A percentile compares a stretch with the other conserved stretches of the same genome.
Evolutionary conservation across 1,140 invertebrate species (phyloP).

Genomic region (Pseudachorutes palmiensis): DNA sequence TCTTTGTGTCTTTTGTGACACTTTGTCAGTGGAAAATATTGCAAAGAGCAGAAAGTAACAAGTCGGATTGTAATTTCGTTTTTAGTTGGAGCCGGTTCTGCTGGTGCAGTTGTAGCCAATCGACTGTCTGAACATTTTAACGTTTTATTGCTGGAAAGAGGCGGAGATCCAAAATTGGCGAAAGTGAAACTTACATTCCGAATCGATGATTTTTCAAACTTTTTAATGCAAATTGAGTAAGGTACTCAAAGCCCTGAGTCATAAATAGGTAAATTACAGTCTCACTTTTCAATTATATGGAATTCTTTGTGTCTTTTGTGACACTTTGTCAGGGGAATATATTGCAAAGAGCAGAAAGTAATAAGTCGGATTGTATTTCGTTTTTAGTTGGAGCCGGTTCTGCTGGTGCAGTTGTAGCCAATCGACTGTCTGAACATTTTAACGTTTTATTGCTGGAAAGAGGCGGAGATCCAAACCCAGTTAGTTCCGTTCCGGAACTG

Average conservation of each 20-base stretch:
- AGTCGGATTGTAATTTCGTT: slow-evolving; percentile 11
- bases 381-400: slow-evolving; percentile 48
- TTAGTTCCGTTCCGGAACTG: slow-evolving; percentile 48
- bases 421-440: slow-evolving; percentile 44
- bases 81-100: slow-evolving; percentile 49
- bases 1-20: neutral
- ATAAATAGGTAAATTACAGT: no score
- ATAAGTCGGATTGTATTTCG: neutral
- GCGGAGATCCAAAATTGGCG: slow-evolving; percentile 43
- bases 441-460: slow-evolving; percentile 47
- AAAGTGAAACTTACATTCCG: no score
- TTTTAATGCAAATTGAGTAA: no score
- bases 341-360: neutral
- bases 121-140: slow-evolving; percentile 45
- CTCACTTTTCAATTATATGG: no score
- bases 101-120: slow-evolving; percentile 49
- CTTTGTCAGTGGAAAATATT: neutral
- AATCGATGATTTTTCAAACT: no score
- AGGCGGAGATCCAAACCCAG: slow-evolving; percentile 41
- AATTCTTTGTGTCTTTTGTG: neutral
- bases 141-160: slow-evolving; percentile 47
- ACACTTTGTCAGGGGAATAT: no score
- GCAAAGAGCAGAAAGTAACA: neutral
- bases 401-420: slow-evolving; percentile 49
- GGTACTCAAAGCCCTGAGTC: no score